Conservation (phyloP, 2,113 vertebrate genomes). For the Cyphomyrus discorhynchus region DNA sequence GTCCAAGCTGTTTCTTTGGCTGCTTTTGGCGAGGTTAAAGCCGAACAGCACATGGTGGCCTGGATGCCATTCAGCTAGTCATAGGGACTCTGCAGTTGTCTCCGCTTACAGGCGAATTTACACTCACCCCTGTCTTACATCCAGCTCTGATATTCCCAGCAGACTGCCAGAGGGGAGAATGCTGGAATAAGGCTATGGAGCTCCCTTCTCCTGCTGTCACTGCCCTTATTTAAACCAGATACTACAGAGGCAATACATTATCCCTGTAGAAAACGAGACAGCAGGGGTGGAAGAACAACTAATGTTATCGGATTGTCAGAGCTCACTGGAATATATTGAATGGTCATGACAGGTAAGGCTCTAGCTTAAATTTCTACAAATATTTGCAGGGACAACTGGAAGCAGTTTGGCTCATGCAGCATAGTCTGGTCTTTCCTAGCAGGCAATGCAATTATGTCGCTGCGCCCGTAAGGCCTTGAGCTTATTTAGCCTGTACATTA, state of each 20-base stretch:
- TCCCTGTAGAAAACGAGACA: not conserved
- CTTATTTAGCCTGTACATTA: not conserved
- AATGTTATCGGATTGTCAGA: not conserved
- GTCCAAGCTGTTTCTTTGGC: not conserved
- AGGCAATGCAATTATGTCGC: not conserved
- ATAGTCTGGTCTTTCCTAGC: not conserved
- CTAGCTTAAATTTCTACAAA: not conserved
- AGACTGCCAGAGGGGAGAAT: not conserved
- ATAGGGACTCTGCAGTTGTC: not conserved
- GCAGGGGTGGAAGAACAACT: not conserved
- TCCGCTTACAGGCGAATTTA: not conserved
- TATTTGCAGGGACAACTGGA: not conserved
- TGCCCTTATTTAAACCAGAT: not conserved
- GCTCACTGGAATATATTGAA: not conserved
- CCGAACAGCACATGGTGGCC: not conserved
- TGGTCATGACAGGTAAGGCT: not conserved
- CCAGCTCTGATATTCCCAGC: not conserved
- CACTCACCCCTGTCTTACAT: not conserved
- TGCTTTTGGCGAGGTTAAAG: not conserved
- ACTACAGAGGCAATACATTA: not conserved
- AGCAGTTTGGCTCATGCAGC: not conserved
- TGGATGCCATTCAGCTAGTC: not conserved
- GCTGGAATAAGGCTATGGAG: not conserved
- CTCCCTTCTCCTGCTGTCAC: not conserved
- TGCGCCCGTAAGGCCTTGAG: not conserved